Evolutionary conservation across 2,888 invertebrate genomes (phyloP), one percentile per base, ranked within the genome.

Genomic region (Augochlorella aurata): DNA sequence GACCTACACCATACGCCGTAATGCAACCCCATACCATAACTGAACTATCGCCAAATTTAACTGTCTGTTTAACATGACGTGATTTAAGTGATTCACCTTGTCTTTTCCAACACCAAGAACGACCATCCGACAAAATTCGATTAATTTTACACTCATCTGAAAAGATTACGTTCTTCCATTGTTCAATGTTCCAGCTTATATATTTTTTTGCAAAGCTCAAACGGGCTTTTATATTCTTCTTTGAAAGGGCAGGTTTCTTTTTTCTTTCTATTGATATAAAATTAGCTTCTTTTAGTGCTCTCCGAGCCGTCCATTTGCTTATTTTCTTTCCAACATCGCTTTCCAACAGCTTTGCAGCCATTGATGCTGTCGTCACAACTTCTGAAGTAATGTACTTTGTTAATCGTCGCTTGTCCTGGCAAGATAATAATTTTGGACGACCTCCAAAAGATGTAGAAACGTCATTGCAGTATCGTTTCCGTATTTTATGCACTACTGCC

Each of bases 161-260:
- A 74, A 79, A 87, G 73, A 84, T 79, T 84, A 85, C 82, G 50
- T 44, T 80, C 67, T 82, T 81, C 84, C 81, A 86, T 76, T 78
- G 73, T 50, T 83, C 80, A 5, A 58, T 65, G 69, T 76, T 86
- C 72, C 80, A 84, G 44, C 67, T 69, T 68, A 74, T 61, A 79
- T 83, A 81, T 79, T 83, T 84, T 77, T 84, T 82, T 44, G 63
- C 85, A 84, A 87, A 86, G 52, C 72, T 52, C 76, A 79, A 82
- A 79, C 72, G 52, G 77, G 29, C 29, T 29, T 29, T 29, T 2
- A 29, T 29, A 29, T 29, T 29, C 29, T 29, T 29, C 29, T 29
- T 29, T 29, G 29, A 29, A 29, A 29, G 3, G 29, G 29, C 29
- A 29, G 29, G 29, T 29, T 29, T 3, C 29, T 29, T 29, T 29